Conservation (phyloP, 2,113 vertebrate genomes). For the Podiceps cristatus region DNA sequence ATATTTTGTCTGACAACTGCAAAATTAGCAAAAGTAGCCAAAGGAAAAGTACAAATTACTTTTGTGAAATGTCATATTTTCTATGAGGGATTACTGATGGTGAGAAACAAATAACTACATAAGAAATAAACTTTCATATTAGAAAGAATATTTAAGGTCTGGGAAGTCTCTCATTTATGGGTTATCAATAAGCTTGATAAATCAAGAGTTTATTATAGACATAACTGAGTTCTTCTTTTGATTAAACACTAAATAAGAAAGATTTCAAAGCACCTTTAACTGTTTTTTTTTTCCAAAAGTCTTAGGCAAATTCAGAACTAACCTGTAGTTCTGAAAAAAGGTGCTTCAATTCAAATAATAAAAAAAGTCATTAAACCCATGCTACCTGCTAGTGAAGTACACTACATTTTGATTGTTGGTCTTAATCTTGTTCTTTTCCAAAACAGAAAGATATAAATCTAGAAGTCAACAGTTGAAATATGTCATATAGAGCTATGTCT, state of each 20-base stretch:
- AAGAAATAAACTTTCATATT: background rate
- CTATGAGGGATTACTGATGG: background rate
- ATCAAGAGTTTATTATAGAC: background rate
- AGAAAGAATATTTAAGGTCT: background rate
- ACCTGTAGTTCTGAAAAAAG: background rate
- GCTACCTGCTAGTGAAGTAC: background rate
- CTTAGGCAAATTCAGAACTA: background rate
- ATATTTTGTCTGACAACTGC: background rate
- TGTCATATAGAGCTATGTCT: background rate
- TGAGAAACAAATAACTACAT: background rate
- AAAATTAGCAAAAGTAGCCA: background rate
- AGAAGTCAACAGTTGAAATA: background rate
- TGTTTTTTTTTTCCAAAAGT: background rate
- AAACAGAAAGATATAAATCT: background rate
- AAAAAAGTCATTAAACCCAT: background rate
- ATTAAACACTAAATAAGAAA: background rate
- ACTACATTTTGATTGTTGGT: background rate
- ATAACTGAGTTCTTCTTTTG: background rate
- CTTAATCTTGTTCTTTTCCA: background rate
- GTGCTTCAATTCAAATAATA: background rate
- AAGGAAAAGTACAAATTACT: background rate
- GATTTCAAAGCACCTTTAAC: background rate
- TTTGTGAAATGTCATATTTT: background rate
- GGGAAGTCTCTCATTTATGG: background rate
- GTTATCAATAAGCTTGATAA: slow-evolving; percentile 37